Evolutionary conservation across 2,888 invertebrate species (phyloP).

Genomic region (Hirtodrosophila trivittata): DNA sequence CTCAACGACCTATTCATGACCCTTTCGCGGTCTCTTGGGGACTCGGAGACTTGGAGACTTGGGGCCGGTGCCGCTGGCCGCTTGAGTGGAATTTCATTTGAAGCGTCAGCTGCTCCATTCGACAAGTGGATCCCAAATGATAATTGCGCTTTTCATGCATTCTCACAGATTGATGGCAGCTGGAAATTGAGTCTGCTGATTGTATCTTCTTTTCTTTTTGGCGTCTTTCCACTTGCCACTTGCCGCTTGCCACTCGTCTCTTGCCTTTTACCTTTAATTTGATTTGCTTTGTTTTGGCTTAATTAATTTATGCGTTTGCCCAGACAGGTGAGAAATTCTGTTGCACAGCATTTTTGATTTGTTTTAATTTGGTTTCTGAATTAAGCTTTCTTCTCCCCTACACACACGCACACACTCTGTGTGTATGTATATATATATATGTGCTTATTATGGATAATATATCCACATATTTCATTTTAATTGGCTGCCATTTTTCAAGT

Average conservation of each 20-base stretch:
- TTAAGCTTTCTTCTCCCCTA: conserved; percentile 26
- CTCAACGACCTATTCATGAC: conserved; percentile 76
- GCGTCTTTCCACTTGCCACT: not conserved
- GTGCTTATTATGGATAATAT: conserved; percentile 52
- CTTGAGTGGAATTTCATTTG: conserved; percentile 63
- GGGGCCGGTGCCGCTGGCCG: conserved; percentile 44
- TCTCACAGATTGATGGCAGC: conserved; percentile 70
- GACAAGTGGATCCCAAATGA: conserved; percentile 54
- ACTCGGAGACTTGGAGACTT: too few relatives aligned
- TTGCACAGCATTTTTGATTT: conserved; percentile 44
- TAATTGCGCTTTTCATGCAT: conserved; percentile 74
- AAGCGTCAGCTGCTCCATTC: conserved; percentile 51
- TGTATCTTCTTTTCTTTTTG: conserved; percentile 42
- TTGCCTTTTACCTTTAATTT: conserved; percentile 21
- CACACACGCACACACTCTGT: not conserved
- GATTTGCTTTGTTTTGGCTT: conserved; percentile 27
- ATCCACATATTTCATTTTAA: conserved; percentile 62
- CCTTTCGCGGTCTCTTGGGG: conserved; percentile 64
- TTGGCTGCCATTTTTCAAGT: conserved; percentile 53
- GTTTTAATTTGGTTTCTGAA: conserved; percentile 59
- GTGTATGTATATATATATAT: not conserved
- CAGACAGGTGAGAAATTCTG: conserved; percentile 58
- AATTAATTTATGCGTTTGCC: conserved; percentile 63
- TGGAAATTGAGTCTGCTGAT: conserved; percentile 67
- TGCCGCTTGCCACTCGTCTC: not conserved